Evolutionary conservation across 2,888 invertebrate genomes (phyloP).

Genomic region (Troides helena): DNA sequence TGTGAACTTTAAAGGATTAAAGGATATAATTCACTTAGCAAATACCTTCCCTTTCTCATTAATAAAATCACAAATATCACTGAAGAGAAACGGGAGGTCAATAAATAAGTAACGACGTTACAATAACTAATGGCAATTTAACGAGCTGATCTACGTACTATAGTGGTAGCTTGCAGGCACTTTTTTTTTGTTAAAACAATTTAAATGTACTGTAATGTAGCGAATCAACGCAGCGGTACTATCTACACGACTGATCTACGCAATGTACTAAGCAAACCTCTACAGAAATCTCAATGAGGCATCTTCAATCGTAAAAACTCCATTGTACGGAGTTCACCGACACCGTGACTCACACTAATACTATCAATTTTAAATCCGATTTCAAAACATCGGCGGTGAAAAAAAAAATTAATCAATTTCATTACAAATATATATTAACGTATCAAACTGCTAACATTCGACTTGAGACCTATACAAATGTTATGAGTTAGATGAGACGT

Average conservation of each 20-base stretch:
- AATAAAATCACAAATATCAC: not conserved
- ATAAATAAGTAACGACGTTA: not conserved
- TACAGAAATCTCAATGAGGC: slow-evolving; percentile 40
- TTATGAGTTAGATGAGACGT: slow-evolving; percentile 4
- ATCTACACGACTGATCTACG: slow-evolving; percentile 17
- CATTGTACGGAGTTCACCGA: slow-evolving; percentile 50
- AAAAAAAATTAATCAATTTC: slow-evolving; percentile 64
- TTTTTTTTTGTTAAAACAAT: slow-evolving; percentile 9
- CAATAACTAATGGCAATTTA: not conserved
- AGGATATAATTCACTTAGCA: no score
- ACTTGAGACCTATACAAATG: slow-evolving; percentile 23
- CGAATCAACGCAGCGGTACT: slow-evolving; percentile 19
- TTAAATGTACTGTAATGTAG: slow-evolving; percentile 8
- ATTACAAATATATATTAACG: slow-evolving; percentile 40
- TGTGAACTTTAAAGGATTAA: no score
- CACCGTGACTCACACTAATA: slow-evolving; percentile 51
- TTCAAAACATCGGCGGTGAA: slow-evolving; percentile 41
- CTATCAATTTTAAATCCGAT: slow-evolving; percentile 52
- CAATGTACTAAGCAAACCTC: slow-evolving; percentile 29
- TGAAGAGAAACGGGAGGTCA: not conserved
- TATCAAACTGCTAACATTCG: slow-evolving; percentile 30
- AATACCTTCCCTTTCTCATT: no score
- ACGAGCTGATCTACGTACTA: not conserved
- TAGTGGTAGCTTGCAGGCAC: not conserved
- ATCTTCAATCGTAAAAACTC: slow-evolving; percentile 43